Conservation (phyloP, 1,140 invertebrate species). For the Sycobia sp. region DNA sequence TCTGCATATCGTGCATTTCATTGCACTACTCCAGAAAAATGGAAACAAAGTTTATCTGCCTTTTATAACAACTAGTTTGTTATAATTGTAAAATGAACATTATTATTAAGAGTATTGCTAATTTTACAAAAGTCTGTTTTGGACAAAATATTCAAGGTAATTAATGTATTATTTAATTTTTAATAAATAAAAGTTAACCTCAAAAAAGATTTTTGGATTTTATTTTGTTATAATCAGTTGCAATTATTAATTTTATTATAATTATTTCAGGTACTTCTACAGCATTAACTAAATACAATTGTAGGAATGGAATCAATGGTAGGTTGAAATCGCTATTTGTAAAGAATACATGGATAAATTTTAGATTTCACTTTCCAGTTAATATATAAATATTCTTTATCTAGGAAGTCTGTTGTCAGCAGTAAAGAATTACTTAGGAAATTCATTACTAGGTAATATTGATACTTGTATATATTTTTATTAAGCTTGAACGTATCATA, state of each 20-base stretch:
- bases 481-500: too few species aligned
- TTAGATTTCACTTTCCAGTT: too few species aligned
- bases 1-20: too few species aligned
- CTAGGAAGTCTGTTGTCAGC: constrained; percentile 34
- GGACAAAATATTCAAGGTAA: constrained; percentile 41
- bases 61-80: too few species aligned
- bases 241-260: constrained; percentile 1
- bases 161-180: neutral
- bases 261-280: constrained; percentile 1
- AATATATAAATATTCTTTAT: constrained; percentile 23
- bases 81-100: constrained; percentile 49
- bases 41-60: too few species aligned
- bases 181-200: neutral
- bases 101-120: constrained; percentile 38
- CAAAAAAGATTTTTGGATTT: neutral
- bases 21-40: too few species aligned
- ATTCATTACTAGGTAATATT: constrained; percentile 45
- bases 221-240: neutral
- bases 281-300: neutral
- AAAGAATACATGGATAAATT: too few species aligned
- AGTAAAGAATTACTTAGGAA: constrained; percentile 34
- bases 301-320: neutral
- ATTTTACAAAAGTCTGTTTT: constrained; percentile 36
- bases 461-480: too few species aligned
- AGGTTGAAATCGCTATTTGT: too few species aligned